Evolutionary conservation across 1,140 invertebrate genomes (phyloP).

Genomic region (Grapholita molesta): DNA sequence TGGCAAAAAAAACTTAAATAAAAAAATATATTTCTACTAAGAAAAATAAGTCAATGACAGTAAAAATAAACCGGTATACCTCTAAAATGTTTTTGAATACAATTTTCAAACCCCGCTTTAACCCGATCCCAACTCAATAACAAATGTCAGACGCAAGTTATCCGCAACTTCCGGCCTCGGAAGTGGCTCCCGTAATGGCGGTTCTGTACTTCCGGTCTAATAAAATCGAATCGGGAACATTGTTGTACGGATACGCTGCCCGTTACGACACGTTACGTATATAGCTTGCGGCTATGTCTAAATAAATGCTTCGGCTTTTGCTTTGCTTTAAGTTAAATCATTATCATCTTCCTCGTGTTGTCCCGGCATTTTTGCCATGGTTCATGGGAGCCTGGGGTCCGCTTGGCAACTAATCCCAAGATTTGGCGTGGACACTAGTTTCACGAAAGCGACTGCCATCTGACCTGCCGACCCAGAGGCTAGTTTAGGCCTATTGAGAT

Average conservation of each 20-base stretch:
- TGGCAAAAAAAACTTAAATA: no score
- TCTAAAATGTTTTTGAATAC: not conserved
- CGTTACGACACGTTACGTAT: not conserved
- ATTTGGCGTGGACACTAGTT: no score
- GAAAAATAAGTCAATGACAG: no score
- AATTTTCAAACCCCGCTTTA: not conserved
- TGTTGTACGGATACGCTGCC: not conserved
- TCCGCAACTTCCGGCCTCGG: conserved; percentile 14
- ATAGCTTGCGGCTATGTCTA: not conserved
- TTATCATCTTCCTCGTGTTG: no score
- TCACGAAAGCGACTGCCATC: no score
- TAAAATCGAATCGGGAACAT: conserved; percentile 16
- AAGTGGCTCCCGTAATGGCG: conserved; percentile 27
- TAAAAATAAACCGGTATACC: not conserved
- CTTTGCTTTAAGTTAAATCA: not conserved
- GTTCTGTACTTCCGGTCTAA: conserved; percentile 25
- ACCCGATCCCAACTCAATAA: not conserved
- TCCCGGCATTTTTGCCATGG: no score
- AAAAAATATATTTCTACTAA: no score
- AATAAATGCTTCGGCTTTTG: not conserved
- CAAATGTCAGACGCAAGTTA: conserved; percentile 26
- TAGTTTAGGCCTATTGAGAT: no score
- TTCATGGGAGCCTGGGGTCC: no score
- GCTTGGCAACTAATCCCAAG: no score
- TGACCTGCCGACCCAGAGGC: no score